Conservation (phyloP, 2,113 vertebrate genomes). For the Zosterops borbonicus region DNA sequence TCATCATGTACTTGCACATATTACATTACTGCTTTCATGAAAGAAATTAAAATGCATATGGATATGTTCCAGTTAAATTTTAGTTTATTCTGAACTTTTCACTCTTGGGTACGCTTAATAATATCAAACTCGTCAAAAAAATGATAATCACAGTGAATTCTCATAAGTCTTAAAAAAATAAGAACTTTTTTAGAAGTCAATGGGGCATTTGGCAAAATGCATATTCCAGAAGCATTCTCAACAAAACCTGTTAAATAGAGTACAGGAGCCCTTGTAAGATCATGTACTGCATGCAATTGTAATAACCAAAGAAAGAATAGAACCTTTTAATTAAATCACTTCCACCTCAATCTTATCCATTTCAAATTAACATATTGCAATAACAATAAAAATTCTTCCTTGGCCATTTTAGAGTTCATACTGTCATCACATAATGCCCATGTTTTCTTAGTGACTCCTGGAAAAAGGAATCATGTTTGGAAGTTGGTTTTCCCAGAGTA, state of each 20-base stretch:
- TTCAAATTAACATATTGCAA: neutral
- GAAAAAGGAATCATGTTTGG: neutral
- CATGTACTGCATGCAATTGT: neutral
- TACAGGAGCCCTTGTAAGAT: neutral
- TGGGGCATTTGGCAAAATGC: neutral
- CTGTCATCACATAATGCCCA: neutral
- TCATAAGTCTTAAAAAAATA: neutral
- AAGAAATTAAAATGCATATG: neutral
- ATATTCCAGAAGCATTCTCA: neutral
- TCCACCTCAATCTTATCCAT: neutral
- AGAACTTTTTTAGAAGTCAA: neutral
- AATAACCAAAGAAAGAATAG: neutral
- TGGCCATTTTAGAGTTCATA: neutral
- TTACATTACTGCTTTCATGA: neutral
- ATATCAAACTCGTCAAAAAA: neutral
- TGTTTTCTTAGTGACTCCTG: neutral
- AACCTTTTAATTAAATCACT: conserved; percentile 5
- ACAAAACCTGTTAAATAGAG: neutral
- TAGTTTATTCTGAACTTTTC: neutral
- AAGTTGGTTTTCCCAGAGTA: neutral
- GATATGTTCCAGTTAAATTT: neutral
- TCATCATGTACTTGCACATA: neutral
- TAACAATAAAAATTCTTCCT: neutral
- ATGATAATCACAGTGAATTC: neutral
- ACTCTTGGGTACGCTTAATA: neutral